Conservation (phyloP, 2,888 invertebrate genomes). For the Mythimna impura region DNA sequence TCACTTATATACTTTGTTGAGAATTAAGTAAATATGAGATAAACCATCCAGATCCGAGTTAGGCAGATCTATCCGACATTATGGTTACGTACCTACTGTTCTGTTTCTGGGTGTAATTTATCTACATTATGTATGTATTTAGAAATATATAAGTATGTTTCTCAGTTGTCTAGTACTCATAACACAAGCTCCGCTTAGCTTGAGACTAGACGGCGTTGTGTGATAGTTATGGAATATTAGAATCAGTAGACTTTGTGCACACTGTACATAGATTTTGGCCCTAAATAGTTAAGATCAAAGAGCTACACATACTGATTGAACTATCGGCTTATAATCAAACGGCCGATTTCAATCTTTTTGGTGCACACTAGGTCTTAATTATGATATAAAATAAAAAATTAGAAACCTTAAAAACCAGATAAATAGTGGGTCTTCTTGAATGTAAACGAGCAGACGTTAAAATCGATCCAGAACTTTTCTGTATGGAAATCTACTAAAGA, state of each 20-base stretch:
- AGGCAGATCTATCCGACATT: constrained; percentile 10
- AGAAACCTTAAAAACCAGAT: constrained; percentile 28
- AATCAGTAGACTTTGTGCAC: not conserved
- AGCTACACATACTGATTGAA: not conserved
- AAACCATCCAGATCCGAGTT: not conserved
- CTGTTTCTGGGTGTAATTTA: too few species aligned
- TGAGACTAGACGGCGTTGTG: too few species aligned
- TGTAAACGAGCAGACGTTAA: not conserved
- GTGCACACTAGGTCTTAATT: not conserved
- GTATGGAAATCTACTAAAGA: not conserved
- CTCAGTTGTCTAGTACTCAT: too few species aligned
- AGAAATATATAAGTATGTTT: too few species aligned
- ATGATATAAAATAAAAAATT: not conserved
- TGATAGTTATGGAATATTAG: not conserved
- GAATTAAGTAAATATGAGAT: constrained; percentile 3
- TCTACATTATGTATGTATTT: too few species aligned
- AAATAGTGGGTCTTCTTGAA: not conserved
- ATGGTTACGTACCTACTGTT: not conserved
- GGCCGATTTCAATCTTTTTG: constrained; percentile 1
- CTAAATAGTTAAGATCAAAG: not conserved
- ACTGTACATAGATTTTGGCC: not conserved
- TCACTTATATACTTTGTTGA: constrained; percentile 5
- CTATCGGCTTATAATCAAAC: not conserved
- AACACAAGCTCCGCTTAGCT: too few species aligned
- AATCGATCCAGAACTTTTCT: not conserved